A percentile compares a stretch with the other conserved stretches of the same genome.
These are phyloP conservation scores for Forficula auricularia DNA, from an alignment of 1,140 invertebrate species.

Conservation along the genomic window DNA sequence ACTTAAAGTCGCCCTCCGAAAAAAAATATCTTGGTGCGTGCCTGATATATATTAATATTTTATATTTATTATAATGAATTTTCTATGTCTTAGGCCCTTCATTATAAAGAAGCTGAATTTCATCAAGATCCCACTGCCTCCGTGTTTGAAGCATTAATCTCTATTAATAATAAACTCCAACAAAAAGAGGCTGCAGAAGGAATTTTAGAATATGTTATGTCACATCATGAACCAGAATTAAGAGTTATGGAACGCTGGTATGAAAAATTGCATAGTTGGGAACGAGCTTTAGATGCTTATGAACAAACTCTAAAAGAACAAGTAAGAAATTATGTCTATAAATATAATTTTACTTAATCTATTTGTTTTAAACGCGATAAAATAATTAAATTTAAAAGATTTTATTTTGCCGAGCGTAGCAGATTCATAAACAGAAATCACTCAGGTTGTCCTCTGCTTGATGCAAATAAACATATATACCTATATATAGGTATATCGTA, in stretches of 20 bases:
- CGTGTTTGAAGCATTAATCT: conserved; percentile 83
- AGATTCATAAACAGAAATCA: no score
- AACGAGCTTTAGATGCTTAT: conserved; percentile 82
- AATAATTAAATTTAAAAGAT: no score
- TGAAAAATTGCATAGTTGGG: conserved; percentile 97
- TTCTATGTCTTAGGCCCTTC: conserved; percentile 50
- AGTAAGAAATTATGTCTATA: conserved; percentile 22
- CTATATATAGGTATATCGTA: no score
- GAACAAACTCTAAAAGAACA: conserved; percentile 40
- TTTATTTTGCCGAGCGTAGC: no score
- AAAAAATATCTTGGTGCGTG: conserved; percentile 11
- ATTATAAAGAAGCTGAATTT: conserved; percentile 98
- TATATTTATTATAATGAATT: conserved; percentile 83
- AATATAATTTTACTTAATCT: no score
- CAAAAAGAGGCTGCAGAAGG: conserved; percentile 93
- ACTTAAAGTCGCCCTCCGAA: neutral
- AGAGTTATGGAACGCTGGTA: conserved; percentile 93
- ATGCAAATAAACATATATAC: no score
- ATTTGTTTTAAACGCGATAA: no score
- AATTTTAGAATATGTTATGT: conserved; percentile 76
- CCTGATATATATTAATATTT: conserved; percentile 23
- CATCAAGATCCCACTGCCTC: conserved; percentile 48
- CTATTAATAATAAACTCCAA: conserved; percentile 97
- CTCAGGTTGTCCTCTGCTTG: no score
- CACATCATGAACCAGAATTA: conserved; percentile 48